Base-by-base conservation (phyloP, 2,888 invertebrate genomes). In the Sarcophaga caerulescens region DNA sequence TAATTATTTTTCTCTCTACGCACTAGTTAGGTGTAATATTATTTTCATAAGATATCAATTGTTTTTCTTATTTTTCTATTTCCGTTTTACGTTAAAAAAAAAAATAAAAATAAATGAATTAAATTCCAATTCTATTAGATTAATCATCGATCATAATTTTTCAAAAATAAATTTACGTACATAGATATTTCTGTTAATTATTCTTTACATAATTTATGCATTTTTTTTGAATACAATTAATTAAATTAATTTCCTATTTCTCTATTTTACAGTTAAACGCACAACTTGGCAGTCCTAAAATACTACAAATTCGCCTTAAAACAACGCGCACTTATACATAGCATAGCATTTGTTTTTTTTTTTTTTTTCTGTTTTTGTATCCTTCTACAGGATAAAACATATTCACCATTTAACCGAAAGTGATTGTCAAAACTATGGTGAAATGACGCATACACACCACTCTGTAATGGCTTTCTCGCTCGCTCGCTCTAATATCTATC, bases 261-360 rank as follows among this genome's bases (percentile, higher is more conserved):
- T 45, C 68, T 25, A 12, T 76, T 85, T 82, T 47, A 12, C 74
- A 85, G 84, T 14, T 23, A 45, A 47, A 47, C 47, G 47, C 35
- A 52, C 25, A 21, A 45, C 70, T 78, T 84, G 84, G 86, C 86
- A 86, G 84, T 81, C 81, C 73, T 59, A 60, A 52, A 76, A 65
- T 71, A 84, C 71, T 75, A 84, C 60, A 69, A 75, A 75, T 84
- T 78, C 74, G 70, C 75, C 60, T 47, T 59, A 44, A 66, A 52
- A 52, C 52, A 52, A 65, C 23, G 70, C 47, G 65, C 57, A 65
- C 8, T 47, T 23, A 23, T 3, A 68, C 25, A 60, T 6, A 44
- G 35, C 23, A 52, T 5, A 52, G 4, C 57, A 74, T 44, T 81
- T 70, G 59, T 65, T 52, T 52, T 52, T 12, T 14, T 52, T 52